Conservation (phyloP, 2,797 vertebrate genomes). For the Acanthurus lineatus region DNA sequence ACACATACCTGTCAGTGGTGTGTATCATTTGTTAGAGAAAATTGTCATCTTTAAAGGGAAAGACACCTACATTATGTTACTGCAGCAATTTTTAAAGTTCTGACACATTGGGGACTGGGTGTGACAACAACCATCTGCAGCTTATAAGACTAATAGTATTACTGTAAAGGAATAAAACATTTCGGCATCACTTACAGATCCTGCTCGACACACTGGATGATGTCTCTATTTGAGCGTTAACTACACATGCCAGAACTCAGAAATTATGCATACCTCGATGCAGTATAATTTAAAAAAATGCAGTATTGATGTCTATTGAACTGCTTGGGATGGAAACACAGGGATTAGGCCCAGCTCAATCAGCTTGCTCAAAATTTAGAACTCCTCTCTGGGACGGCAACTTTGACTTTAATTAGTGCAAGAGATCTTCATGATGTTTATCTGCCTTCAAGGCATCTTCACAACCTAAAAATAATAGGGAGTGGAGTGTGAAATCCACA, state of each 20-base stretch:
- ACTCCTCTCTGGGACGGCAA: constrained; percentile 56
- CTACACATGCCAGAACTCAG: constrained; percentile 47
- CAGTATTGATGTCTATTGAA: constrained; percentile 75
- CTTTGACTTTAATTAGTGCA: constrained; percentile 63
- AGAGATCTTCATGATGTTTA: constrained; percentile 67
- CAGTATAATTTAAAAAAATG: constrained; percentile 62
- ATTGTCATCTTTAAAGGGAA: neutral
- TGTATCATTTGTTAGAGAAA: neutral
- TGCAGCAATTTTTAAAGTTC: constrained; percentile 10
- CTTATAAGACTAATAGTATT: constrained; percentile 24
- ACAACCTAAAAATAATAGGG: constrained; percentile 58
- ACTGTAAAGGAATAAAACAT: constrained; percentile 21
- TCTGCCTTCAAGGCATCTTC: constrained; percentile 44
- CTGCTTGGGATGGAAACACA: constrained; percentile 56
- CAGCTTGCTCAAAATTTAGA: constrained; percentile 58
- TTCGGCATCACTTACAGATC: constrained; percentile 40
- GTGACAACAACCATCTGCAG: constrained; percentile 39
- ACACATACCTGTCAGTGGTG: neutral
- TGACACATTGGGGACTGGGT: neutral
- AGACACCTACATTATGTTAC: neutral
- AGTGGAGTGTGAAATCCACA: constrained; percentile 20
- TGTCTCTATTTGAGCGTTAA: constrained; percentile 44
- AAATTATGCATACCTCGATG: constrained; percentile 70
- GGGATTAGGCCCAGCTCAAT: constrained; percentile 56
- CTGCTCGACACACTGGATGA: constrained; percentile 44